Conservation (phyloP, 2,797 vertebrate species). For the Sitta carolinensis region DNA sequence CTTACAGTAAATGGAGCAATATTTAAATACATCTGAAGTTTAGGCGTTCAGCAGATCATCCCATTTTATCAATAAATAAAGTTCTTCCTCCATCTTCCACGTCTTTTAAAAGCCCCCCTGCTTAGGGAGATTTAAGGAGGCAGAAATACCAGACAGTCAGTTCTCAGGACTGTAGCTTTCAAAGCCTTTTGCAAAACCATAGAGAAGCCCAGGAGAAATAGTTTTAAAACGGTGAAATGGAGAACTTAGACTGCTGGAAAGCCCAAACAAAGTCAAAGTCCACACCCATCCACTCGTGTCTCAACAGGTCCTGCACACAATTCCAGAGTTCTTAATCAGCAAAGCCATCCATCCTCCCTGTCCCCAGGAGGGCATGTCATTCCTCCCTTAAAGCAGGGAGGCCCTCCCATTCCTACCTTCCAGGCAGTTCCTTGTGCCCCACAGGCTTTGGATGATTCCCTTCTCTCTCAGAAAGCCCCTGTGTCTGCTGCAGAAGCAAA, state of each 20-base stretch:
- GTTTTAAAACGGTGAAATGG: background rate
- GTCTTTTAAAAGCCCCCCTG: background rate
- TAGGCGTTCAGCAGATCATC: background rate
- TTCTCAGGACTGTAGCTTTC: background rate
- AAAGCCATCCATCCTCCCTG: background rate
- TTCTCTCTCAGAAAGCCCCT: background rate
- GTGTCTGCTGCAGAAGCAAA: background rate
- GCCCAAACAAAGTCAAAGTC: background rate
- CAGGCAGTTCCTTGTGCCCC: background rate
- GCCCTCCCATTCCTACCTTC: background rate
- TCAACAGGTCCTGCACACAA: background rate
- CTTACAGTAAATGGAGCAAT: background rate
- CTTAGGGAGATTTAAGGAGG: background rate
- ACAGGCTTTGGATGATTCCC: background rate
- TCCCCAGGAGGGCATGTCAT: background rate
- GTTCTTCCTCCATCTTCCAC: background rate
- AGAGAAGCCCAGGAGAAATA: background rate
- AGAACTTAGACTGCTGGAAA: background rate
- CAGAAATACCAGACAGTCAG: background rate
- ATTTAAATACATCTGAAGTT: background rate
- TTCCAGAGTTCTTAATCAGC: background rate
- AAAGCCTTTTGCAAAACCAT: background rate
- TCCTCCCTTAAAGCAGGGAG: background rate
- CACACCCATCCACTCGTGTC: background rate
- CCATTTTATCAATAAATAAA: background rate